Evolutionary conservation across 2,113 vertebrate species (phyloP).

Genomic region (Crotalus horridus): DNA sequence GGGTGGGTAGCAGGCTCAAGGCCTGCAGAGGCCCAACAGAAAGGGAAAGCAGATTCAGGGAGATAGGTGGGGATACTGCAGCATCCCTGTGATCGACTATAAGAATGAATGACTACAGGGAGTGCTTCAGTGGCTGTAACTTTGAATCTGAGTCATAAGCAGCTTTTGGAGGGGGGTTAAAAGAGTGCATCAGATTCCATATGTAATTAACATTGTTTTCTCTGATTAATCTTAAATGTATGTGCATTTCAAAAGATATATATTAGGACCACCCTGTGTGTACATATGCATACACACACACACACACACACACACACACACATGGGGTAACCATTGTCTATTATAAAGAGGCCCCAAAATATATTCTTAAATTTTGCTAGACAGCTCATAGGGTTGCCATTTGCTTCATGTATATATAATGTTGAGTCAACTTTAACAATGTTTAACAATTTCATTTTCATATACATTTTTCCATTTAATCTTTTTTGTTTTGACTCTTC

Average conservation of each 20-base stretch:
- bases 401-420: neutral
- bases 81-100: too few species aligned
- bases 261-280: neutral
- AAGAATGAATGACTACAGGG: too few species aligned
- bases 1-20: too few species aligned
- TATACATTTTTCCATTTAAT: neutral
- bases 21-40: too few species aligned
- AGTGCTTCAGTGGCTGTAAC: too few species aligned
- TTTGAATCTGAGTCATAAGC: too few species aligned
- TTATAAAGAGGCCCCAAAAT: neutral
- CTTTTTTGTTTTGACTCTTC: neutral
- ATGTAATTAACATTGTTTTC: constrained; percentile 42
- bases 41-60: too few species aligned
- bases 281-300: too few species aligned
- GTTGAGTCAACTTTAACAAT: neutral
- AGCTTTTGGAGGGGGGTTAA: too few species aligned
- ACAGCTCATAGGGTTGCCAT: neutral
- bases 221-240: neutral
- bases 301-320: too few species aligned
- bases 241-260: neutral
- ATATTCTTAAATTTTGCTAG: neutral
- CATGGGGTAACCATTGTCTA: neutral
- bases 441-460: neutral
- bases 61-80: too few species aligned
- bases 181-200: constrained; percentile 26